Base-by-base conservation (phyloP, 2,113 vertebrate species). In the Microcebus jonahi region DNA sequence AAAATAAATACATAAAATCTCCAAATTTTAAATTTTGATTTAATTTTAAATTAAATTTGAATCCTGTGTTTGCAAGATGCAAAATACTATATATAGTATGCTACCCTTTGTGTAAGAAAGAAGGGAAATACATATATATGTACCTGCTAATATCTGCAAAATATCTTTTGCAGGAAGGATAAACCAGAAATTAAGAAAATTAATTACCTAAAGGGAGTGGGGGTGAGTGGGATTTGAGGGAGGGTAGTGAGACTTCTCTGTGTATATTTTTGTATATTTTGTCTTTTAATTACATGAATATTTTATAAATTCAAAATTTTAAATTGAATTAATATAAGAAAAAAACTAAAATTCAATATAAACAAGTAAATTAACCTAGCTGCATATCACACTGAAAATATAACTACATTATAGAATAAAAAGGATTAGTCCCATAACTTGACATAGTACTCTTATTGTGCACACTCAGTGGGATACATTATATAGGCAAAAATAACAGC, bases 231-330 rank as follows among this genome's bases (percentile, higher is more conserved):
- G 21, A n/a, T 71, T 27, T 53, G 61, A 93, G 14, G 13, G 29
- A 93, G 8, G 67, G 21, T 55, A 76, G 17, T 68, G 39, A 36
- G 17, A 89, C 48, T 85, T 89, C 27, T 73, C 20, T 80, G 70
- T 36, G 57, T 25, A 36, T 27, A 67, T 59, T 85, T 95, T 86
- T 86, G 57, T 67, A 67, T 94, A 67, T 91, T 91, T 94, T 82
- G 5, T 83, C 42, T 55, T 79, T 81, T 70, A 75, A 73, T 68
- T 79, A 53, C 6, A 71, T 55, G 92, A 55, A 83, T 83, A 55
- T 34, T 59, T 93, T 68, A 59, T 29, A 61, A 76, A 92, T 70
- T 81, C 9, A 73, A 50, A 95, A 61, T 65, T 27, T 57, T 53
- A 31, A 88, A 27, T 55, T 65, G 9, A 80, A 73, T 85, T 53